Evolutionary conservation across 2,888 invertebrate species (phyloP), one percentile per base, ranked within the genome.

Genomic region (Lasioglossum figueresi): DNA sequence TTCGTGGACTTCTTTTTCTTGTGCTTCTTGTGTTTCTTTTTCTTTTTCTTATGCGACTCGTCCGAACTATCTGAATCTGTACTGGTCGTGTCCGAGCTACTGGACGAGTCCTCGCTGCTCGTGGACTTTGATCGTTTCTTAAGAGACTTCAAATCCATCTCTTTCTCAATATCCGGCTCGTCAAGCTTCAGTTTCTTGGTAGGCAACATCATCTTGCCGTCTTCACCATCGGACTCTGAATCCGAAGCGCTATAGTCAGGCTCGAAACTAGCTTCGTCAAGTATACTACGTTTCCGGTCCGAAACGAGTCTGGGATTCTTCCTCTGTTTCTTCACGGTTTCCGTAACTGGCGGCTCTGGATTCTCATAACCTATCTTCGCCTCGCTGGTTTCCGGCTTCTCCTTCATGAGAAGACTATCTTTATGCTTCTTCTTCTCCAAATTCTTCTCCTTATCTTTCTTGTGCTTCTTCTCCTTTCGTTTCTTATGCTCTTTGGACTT

Each of bases 221-320:
- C 94, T 0, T 96, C 96, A 23, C 96, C 96, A 85, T 97, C 97
- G 3, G 95, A 95, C 89, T 97, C 97, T 34, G 95, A 96, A 84
- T 97, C 97, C 8, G 97, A 96, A 89, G 96, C 96, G 88, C 97
- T 97, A 93, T 97, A 97, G 93, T 97, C 97, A 0, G 97, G 97
- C 91, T 97, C 97, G 92, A 97, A 97, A 92, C 96, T 97, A 0
- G 97, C 96, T 94, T 97, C 97, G 90, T 97, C 97, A 68, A 97
- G 94, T 10, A 96, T 96, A 14, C 97, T 96, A 91, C 97, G 97
- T 90, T 97, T 97, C 87, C 96, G 95, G 93, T 96, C 96, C 0
- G 96, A 95, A 43, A 96, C 95, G 4, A 94, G 89, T 88, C 95
- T 92, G 1, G 93, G 93, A 90, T 94, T 94, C 63, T 94, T 93